Evolutionary conservation across 1,140 invertebrate genomes (phyloP).

Genomic region (Ctenoplectra terminalis): DNA sequence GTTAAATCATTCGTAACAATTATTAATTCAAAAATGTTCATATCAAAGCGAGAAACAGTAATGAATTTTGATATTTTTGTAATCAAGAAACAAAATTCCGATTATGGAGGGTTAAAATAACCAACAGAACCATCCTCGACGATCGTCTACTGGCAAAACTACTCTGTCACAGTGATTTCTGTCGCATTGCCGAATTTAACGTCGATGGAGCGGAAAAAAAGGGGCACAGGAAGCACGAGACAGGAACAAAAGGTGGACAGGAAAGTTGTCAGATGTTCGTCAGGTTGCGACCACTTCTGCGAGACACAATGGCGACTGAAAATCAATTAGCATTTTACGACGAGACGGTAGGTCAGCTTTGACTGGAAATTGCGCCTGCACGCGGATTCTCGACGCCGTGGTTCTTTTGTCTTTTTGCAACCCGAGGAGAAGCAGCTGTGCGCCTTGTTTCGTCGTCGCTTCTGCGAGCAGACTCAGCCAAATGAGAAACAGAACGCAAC

Average conservation of each 20-base stretch:
- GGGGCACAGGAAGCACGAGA: constrained; percentile 7
- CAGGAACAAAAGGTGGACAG: not conserved
- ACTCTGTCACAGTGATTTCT: not conserved
- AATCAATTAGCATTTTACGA: constrained; percentile 60
- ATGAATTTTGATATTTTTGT: too few relatives aligned
- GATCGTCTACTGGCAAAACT: not conserved
- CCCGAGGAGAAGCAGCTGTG: not conserved
- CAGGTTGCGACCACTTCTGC: not conserved
- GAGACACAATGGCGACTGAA: not conserved
- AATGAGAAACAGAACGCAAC: not conserved
- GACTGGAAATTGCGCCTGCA: constrained; percentile 21
- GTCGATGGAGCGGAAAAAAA: constrained; percentile 8
- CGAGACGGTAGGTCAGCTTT: not conserved
- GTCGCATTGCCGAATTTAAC: not conserved
- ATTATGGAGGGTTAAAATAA: too few relatives aligned
- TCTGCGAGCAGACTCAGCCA: not conserved
- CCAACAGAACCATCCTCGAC: too few relatives aligned
- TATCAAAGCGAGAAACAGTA: too few relatives aligned
- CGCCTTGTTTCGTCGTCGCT: not conserved
- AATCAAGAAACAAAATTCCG: too few relatives aligned
- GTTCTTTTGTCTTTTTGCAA: constrained; percentile 18
- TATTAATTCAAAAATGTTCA: too few relatives aligned
- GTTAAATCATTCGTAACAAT: too few relatives aligned
- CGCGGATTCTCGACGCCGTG: constrained; percentile 25
- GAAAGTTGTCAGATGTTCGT: constrained; percentile 18